phyloP scores from a whole-genome alignment of 2,113 vertebrate species.

The Cephalopholis sonnerati region DNA sequence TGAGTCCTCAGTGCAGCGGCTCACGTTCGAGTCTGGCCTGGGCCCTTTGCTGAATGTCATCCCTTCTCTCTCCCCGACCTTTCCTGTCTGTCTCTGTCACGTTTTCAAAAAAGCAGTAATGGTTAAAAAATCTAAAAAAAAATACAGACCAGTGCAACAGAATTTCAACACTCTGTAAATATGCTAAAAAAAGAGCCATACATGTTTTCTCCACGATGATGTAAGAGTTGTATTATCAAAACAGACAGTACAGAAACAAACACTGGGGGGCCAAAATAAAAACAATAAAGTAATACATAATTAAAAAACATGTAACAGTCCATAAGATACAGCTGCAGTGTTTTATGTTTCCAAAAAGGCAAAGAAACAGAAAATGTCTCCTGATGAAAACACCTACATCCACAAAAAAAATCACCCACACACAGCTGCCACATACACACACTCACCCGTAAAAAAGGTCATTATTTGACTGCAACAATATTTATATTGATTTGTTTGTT shows the following conservation, averaged over 20 bases:
- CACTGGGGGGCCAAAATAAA: background rate
- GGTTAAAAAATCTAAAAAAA: too few relatives aligned
- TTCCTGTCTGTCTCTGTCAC: too few relatives aligned
- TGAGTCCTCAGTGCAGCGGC: too few relatives aligned
- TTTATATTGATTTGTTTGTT: slow-evolving; percentile 20
- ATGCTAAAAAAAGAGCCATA: background rate
- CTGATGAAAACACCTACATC: background rate
- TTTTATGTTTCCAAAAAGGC: background rate
- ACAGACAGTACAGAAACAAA: background rate
- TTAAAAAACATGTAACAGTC: background rate
- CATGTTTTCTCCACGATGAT: background rate
- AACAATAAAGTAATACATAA: too few relatives aligned
- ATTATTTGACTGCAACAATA: background rate
- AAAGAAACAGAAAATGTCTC: background rate
- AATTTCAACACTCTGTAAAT: background rate
- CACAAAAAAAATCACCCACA: background rate
- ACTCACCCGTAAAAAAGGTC: background rate
- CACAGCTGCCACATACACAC: background rate
- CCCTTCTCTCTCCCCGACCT: too few relatives aligned
- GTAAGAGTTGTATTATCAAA: background rate
- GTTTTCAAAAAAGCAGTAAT: too few relatives aligned
- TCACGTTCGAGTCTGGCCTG: too few relatives aligned
- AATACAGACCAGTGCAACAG: background rate
- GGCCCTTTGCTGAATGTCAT: too few relatives aligned
- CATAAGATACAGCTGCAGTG: background rate